A percentile compares a stretch with the other conserved stretches of the same genome.
Evolutionary conservation across 2,888 invertebrate species (phyloP).

Genomic region (Stenodera caucasica): DNA sequence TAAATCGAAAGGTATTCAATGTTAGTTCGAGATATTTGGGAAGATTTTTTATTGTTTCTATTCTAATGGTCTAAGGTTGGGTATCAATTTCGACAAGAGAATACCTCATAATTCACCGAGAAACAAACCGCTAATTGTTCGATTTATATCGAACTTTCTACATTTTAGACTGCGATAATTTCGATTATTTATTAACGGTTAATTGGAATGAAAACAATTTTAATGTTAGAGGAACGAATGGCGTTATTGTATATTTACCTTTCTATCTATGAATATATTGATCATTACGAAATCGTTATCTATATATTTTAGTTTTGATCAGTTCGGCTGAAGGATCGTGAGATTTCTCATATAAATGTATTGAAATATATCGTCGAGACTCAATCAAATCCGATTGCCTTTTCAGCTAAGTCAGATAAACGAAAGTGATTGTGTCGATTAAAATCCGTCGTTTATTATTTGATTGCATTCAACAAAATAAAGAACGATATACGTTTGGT

Average conservation of each 20-base stretch:
- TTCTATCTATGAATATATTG: background rate
- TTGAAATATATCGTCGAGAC: background rate
- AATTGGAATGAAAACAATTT: too few relatives aligned
- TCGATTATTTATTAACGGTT: conserved; percentile 11
- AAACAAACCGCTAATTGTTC: conserved; percentile 3
- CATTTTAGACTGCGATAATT: background rate
- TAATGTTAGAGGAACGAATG: background rate
- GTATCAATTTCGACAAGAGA: background rate
- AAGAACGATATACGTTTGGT: background rate
- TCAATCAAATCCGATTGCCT: conserved; percentile 9
- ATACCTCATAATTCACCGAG: background rate
- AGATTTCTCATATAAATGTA: conserved; percentile 5
- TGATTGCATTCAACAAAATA: conserved; percentile 4
- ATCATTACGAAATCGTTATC: conserved; percentile 6
- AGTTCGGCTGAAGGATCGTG: background rate
- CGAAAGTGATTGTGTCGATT: conserved; percentile 13
- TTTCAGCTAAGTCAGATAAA: conserved; percentile 7
- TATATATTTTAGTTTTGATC: conserved; percentile 1
- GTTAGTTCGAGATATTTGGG: background rate
- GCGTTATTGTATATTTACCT: background rate
- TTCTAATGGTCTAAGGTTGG: background rate
- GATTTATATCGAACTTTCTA: conserved; percentile 13
- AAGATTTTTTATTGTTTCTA: background rate
- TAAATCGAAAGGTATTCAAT: background rate
- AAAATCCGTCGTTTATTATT: conserved; percentile 1